These are phyloP conservation scores for Tragelaphus scriptus DNA, from an alignment of 2,113 vertebrate genomes.

Conservation along the genomic window DNA sequence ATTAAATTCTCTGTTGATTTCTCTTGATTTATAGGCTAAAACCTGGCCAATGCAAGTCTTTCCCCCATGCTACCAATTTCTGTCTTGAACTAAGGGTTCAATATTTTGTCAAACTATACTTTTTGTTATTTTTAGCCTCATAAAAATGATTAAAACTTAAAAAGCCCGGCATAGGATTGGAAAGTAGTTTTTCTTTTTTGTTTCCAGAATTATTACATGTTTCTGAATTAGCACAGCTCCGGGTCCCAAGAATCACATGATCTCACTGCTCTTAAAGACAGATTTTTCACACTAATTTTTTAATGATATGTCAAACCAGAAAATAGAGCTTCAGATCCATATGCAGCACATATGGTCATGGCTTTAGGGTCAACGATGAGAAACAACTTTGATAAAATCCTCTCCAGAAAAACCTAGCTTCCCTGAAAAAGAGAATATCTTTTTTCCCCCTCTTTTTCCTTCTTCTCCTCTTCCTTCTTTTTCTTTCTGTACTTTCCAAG, in stretches of 20 bases:
- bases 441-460: not conserved
- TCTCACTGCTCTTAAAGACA: conserved; percentile 41
- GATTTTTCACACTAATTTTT: conserved; percentile 44
- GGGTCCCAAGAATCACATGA: conserved; percentile 12
- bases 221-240: conserved; percentile 40
- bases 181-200: conserved; percentile 39
- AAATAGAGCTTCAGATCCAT: conserved; percentile 41
- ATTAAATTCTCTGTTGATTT: conserved; percentile 68
- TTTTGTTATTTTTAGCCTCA: conserved; percentile 63
- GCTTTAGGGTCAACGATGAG: not conserved
- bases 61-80: conserved; percentile 24
- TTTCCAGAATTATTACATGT: conserved; percentile 68
- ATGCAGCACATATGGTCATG: not conserved
- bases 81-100: conserved; percentile 42
- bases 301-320: conserved; percentile 46
- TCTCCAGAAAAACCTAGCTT: conserved; percentile 47
- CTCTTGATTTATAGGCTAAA: conserved; percentile 41
- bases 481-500: not conserved
- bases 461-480: not conserved
- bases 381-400: conserved; percentile 19
- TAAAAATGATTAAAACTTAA: conserved; percentile 45
- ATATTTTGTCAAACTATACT: conserved; percentile 52
- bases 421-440: conserved; percentile 8
- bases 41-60: conserved; percentile 28
- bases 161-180: not conserved